Conservation (phyloP, 2,888 invertebrate genomes). For the Exocentrus adspersus region DNA sequence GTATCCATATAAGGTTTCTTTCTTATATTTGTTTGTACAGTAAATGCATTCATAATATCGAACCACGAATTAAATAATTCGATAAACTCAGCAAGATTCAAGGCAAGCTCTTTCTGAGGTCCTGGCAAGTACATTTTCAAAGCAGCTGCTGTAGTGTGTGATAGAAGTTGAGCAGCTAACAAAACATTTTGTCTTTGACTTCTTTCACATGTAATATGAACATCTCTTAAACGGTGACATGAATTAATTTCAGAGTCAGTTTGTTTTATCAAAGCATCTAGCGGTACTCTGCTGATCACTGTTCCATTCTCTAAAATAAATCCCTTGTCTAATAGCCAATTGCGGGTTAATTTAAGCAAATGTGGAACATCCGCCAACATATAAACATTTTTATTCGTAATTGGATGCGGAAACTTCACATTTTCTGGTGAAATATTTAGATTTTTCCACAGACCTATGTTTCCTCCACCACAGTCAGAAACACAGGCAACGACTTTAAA, state of each 20-base stretch:
- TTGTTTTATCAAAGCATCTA: conserved; percentile 27
- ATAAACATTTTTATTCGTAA: conserved; percentile 41
- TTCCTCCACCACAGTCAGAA: conserved; percentile 47
- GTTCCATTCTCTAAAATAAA: conserved; percentile 41
- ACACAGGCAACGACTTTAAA: conserved; percentile 49
- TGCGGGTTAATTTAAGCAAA: conserved; percentile 46
- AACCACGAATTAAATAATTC: not conserved
- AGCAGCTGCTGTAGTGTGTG: no score
- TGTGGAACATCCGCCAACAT: conserved; percentile 50
- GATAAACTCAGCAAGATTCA: not conserved
- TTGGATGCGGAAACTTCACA: conserved; percentile 36
- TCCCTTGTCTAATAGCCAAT: conserved; percentile 49
- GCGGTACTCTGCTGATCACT: conserved; percentile 30
- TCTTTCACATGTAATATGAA: no score
- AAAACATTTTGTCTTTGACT: no score
- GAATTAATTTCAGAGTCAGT: conserved; percentile 34
- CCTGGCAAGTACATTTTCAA: no score
- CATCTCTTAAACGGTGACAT: conserved; percentile 35
- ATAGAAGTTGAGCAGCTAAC: no score
- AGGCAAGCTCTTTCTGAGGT: no score
- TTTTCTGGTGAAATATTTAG: conserved; percentile 41
- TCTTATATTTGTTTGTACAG: no score
- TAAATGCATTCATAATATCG: no score
- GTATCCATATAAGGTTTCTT: no score
- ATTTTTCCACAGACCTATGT: conserved; percentile 46